Evolutionary conservation across 2,113 vertebrate genomes (phyloP).

Genomic region (Phycodurus eques): DNA sequence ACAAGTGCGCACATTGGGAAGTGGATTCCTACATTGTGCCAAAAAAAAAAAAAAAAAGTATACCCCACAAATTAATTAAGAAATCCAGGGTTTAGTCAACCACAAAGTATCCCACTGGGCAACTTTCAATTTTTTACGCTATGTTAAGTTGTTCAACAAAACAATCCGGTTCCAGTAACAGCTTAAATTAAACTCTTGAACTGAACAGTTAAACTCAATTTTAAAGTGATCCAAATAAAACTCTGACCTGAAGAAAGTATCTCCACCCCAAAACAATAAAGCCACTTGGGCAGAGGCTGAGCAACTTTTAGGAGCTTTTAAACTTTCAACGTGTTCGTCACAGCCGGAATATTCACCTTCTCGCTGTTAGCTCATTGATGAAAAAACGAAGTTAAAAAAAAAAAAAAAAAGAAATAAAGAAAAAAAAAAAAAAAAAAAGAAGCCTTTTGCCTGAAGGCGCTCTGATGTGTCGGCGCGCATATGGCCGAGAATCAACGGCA

Average conservation of each 20-base stretch:
- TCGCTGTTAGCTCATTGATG: constrained; percentile 19
- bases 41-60: too few relatives aligned
- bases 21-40: too few relatives aligned
- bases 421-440: neutral
- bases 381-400: constrained; percentile 20
- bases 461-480: constrained; percentile 46
- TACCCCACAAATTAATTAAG: neutral
- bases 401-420: constrained; percentile 1
- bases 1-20: too few relatives aligned
- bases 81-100: neutral
- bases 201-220: too few relatives aligned
- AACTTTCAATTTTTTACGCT: neutral
- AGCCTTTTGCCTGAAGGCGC: constrained; percentile 3
- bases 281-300: too few relatives aligned
- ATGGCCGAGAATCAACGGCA: constrained; percentile 42
- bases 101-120: neutral
- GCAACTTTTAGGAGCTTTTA: neutral
- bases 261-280: neutral
- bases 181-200: neutral
- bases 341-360: constrained; percentile 16
- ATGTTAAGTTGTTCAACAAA: neutral
- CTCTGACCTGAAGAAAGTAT: neutral
- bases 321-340: constrained; percentile 16
- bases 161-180: neutral
- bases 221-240: neutral